phyloP scores from a whole-genome alignment of 2,797 vertebrate species.

The Moxostoma hubbsi region DNA sequence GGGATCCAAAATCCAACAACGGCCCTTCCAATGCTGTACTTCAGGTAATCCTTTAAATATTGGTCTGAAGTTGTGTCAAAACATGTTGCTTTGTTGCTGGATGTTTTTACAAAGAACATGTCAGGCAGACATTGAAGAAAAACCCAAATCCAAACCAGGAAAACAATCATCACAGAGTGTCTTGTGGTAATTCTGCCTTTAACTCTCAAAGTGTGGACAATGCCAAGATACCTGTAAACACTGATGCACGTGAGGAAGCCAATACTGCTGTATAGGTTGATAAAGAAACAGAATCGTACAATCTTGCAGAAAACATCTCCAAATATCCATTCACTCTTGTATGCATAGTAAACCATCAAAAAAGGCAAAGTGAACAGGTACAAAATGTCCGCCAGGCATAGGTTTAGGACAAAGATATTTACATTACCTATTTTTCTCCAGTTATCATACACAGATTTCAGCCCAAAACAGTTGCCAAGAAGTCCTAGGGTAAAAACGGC shows the following conservation, averaged over 20 bases:
- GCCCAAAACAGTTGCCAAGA: constrained; percentile 74
- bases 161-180: constrained; percentile 60
- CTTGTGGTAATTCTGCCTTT: constrained; percentile 70
- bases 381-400: constrained; percentile 81
- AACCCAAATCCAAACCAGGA: constrained; percentile 75
- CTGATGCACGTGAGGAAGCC: constrained; percentile 86
- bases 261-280: constrained; percentile 86
- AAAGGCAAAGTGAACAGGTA: constrained; percentile 82
- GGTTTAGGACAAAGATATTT: constrained; percentile 77
- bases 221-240: constrained; percentile 81
- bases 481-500: constrained; percentile 77
- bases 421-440: constrained; percentile 67
- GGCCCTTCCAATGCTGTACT: constrained; percentile 71
- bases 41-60: constrained; percentile 62
- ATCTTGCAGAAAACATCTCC: constrained; percentile 78
- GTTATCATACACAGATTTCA: constrained; percentile 72
- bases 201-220: constrained; percentile 77
- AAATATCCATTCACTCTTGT: constrained; percentile 72
- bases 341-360: constrained; percentile 76
- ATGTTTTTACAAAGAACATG: constrained; percentile 69
- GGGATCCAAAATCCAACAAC: constrained; percentile 78
- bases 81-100: background rate
- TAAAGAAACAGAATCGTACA: constrained; percentile 79
- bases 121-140: constrained; percentile 74
- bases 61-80: constrained; percentile 63